Base-by-base conservation (phyloP, 2,113 vertebrate genomes). In the Nothocercus nigrocapillus region DNA sequence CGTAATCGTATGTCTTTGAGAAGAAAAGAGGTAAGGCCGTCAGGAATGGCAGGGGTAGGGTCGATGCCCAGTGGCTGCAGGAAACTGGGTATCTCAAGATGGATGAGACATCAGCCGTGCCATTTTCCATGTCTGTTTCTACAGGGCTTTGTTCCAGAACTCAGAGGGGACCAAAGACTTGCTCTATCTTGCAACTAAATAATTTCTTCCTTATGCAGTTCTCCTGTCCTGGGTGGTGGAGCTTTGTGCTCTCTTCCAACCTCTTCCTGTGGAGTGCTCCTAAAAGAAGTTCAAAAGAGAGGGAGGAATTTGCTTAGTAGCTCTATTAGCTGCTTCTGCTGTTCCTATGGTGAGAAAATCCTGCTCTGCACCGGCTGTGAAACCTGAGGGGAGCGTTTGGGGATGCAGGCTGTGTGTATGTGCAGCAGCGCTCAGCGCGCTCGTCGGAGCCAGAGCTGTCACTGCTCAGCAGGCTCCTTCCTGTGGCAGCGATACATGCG, bases 391-490 rank as follows among this genome's bases (percentile, higher is more conserved):
- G 27, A 63, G 3, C 13, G 3, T 8, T 61, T 88, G 13, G 21
- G 3, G 2, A 30, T 40, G 7, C 36, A 38, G 18, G 51, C 21
- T 69, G 72, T 9, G 82, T 11, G 19, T 11, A 17, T 74, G 15
- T 27, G 4, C n/a, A 51, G 24, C 27, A 53, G 9, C 47, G 8
- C 76, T 85, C 2, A 2, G 32, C n/a, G 9, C 7, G 40, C 18
- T 21, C 3, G 0, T 54, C 56, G 36, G 28, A 32, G 20, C 3
- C 34, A 21, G 21, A 58, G 0, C 11, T 40, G 9, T 44, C 12
- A 78, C 5, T 40, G 32, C 53, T 64, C 40, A 34, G 11, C 78
- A 17, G 13, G 27, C 5, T 54, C 4, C 7, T 61, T 59, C 30
- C 15, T 88, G 20, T 40, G 16, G 63, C 14, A 45, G 25, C 66